phyloP scores from a whole-genome alignment of 2,113 vertebrate species.

The Apodemus sylvaticus region DNA sequence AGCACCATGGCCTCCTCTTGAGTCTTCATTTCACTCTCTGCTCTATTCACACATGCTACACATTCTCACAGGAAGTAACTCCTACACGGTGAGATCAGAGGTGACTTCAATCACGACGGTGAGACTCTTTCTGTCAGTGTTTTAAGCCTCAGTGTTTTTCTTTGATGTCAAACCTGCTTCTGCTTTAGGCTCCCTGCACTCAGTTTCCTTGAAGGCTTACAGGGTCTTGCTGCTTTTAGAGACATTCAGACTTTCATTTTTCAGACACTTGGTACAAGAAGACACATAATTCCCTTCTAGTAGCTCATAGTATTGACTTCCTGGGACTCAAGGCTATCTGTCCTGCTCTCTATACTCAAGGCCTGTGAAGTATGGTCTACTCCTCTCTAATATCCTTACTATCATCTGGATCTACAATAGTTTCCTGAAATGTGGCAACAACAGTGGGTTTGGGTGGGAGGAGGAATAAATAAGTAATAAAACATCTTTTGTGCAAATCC shows the following conservation, averaged over 20 bases:
- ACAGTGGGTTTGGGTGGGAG: not conserved
- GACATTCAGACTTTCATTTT: not conserved
- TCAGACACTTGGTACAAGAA: not conserved
- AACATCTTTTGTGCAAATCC: not conserved
- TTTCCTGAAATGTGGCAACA: rapidly evolving
- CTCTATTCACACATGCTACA: not conserved
- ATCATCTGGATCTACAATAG: not conserved
- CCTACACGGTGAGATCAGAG: not conserved
- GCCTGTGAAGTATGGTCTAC: not conserved
- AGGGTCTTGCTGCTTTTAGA: not conserved
- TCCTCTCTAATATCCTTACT: not conserved
- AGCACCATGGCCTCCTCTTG: not conserved
- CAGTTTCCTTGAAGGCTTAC: not conserved
- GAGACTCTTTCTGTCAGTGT: not conserved
- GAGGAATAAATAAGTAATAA: not conserved
- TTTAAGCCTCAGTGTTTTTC: not conserved
- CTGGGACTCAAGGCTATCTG: not conserved
- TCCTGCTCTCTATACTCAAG: not conserved
- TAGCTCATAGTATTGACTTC: not conserved
- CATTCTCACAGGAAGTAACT: not conserved
- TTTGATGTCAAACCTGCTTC: not conserved
- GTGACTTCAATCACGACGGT: rapidly evolving
- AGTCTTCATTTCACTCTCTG: not conserved
- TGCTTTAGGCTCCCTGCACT: not conserved
- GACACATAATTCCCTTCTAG: not conserved